A percentile compares a stretch with the other conserved stretches of the same genome.
phyloP scores from a whole-genome alignment of 2,113 vertebrate genomes.

The Cynoglossus semilaevis region DNA sequence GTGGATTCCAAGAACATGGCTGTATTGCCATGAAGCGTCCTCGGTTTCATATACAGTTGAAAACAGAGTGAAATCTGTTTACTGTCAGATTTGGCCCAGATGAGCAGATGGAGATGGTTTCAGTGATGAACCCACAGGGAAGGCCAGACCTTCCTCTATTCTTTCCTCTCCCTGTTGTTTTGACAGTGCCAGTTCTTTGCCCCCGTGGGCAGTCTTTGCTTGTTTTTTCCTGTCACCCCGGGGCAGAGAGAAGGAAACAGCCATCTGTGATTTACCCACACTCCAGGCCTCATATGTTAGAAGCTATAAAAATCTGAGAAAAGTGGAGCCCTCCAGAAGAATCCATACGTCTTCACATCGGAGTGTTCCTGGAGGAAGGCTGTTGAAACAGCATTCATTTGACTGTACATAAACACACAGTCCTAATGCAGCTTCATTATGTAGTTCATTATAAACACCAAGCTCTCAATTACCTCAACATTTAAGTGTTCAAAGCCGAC shows the following conservation, averaged over 20 bases:
- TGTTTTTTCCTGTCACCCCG: slow-evolving; percentile 36
- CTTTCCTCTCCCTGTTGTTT: slow-evolving; percentile 25
- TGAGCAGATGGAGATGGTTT: slow-evolving; percentile 64
- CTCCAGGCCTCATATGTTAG: slow-evolving; percentile 26
- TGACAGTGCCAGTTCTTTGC: slow-evolving; percentile 55
- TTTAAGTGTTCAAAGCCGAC: slow-evolving; percentile 9
- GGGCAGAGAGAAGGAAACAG: slow-evolving; percentile 34
- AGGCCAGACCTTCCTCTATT: slow-evolving; percentile 33
- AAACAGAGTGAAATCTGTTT: slow-evolving; percentile 34
- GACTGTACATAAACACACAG: too few species aligned
- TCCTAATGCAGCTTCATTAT: too few species aligned
- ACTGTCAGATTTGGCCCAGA: slow-evolving; percentile 52
- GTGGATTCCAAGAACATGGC: not conserved
- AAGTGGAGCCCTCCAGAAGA: slow-evolving; percentile 14
- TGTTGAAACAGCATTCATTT: too few species aligned
- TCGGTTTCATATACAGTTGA: slow-evolving; percentile 1
- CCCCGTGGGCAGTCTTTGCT: slow-evolving; percentile 46
- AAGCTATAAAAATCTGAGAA: slow-evolving; percentile 9
- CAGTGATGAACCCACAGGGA: slow-evolving; percentile 41
- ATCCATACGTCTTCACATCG: not conserved
- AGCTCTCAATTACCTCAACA: not conserved
- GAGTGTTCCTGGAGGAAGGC: not conserved
- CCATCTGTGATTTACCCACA: slow-evolving; percentile 62
- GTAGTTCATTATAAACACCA: too few species aligned
- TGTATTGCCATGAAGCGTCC: not conserved